Percentiles rank a stretch among this genome's conserved stretches.
Evolutionary conservation across 2,113 vertebrate species (phyloP).

Genomic region (Varanus komodoensis): DNA sequence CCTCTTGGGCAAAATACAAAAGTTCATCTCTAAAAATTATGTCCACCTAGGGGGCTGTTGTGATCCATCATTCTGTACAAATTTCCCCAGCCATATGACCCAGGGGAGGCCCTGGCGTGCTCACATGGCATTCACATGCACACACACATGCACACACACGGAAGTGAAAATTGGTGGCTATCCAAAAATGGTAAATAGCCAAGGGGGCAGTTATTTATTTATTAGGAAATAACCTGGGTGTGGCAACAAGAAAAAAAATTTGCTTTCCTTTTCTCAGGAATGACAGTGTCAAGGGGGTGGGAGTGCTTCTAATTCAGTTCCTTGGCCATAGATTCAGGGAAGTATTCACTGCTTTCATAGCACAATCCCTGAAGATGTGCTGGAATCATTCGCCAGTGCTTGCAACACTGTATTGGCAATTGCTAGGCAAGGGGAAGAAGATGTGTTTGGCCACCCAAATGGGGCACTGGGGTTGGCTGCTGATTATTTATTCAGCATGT

Average conservation of each 20-base stretch:
- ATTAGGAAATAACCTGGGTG: no score
- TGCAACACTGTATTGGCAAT: no score
- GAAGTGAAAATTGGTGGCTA: neutral
- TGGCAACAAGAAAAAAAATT: neutral
- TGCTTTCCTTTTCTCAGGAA: neutral
- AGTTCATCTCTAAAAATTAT: slow-evolving; percentile 27
- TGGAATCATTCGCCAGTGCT: no score
- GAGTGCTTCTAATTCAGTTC: neutral
- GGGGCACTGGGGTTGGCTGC: no score
- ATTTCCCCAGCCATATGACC: slow-evolving; percentile 26
- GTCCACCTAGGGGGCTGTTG: slow-evolving; percentile 25
- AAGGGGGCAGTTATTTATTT: neutral
- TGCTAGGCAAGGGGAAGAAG: no score
- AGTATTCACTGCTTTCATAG: no score
- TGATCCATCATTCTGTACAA: slow-evolving; percentile 21
- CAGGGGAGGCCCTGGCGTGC: neutral
- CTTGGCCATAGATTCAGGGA: neutral
- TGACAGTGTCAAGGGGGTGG: neutral
- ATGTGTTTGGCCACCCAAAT: no score
- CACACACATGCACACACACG: accelerated
- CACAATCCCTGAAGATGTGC: no score
- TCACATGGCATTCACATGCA: accelerated
- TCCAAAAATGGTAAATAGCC: neutral
- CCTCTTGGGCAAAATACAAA: neutral
- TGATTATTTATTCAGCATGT: no score